Conservation (phyloP, 2,888 invertebrate genomes). For the Iphiclides podalirius region DNA sequence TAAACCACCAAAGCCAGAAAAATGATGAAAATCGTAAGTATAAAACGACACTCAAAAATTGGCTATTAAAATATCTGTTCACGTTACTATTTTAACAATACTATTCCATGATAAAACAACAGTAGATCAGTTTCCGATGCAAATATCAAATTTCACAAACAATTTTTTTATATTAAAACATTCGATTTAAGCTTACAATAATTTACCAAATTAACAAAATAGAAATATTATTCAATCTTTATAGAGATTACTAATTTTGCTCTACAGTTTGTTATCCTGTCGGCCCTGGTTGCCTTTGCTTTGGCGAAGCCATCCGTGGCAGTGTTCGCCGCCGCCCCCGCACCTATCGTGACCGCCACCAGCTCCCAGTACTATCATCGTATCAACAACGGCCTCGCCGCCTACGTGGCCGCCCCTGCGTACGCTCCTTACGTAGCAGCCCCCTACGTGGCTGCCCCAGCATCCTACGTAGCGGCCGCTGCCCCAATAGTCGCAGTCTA, state of each 20-base stretch:
- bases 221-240: no score
- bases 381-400: constrained; percentile 78
- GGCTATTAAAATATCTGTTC: no score
- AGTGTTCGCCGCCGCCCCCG: constrained; percentile 58
- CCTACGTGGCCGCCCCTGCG: constrained; percentile 61
- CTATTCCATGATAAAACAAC: no score
- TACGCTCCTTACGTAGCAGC: constrained; percentile 52
- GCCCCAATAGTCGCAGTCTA: constrained; percentile 34
- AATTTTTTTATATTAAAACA: no score
- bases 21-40: constrained; percentile 73
- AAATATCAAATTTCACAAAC: no score
- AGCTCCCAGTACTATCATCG: constrained; percentile 85
- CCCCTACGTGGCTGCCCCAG: constrained; percentile 36
- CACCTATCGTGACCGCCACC: constrained; percentile 81
- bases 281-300: constrained; percentile 55
- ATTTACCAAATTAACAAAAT: no score
- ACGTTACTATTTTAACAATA: no score
- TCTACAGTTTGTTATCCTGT: constrained; percentile 55
- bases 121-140: no score
- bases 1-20: constrained; percentile 46
- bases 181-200: no score
- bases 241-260: no score
- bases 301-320: constrained; percentile 55
- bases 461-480: constrained; percentile 37
- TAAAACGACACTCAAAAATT: no score